phyloP scores from a whole-genome alignment of 2,113 vertebrate species.

The Zapus hudsonius region DNA sequence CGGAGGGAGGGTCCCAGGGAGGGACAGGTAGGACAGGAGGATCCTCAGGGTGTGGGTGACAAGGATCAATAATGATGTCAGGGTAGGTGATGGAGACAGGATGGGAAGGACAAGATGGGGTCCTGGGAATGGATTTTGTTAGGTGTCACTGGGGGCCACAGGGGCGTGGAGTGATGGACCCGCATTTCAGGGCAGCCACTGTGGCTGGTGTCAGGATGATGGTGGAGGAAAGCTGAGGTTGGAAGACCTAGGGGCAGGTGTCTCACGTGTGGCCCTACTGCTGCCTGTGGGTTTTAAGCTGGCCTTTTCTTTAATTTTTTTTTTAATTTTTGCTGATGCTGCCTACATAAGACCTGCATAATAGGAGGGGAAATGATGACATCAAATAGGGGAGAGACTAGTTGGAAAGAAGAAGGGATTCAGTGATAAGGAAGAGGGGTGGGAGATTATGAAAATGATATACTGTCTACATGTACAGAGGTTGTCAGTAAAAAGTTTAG shows the following conservation, averaged over 20 bases:
- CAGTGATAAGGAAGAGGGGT: too few species aligned
- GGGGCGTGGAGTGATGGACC: too few species aligned
- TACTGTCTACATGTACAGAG: too few species aligned
- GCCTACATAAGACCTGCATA: too few species aligned
- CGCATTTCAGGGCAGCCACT: neutral
- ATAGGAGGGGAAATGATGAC: too few species aligned
- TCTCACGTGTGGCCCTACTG: neutral
- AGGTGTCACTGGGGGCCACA: neutral
- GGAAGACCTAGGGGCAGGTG: neutral
- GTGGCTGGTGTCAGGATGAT: neutral
- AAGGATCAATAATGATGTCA: neutral
- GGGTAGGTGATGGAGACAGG: neutral
- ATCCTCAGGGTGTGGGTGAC: neutral
- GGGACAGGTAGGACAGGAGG: neutral
- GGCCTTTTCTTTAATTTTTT: too few species aligned
- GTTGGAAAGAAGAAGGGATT: too few species aligned
- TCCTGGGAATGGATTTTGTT: accelerated
- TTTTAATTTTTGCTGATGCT: too few species aligned
- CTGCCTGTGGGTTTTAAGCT: neutral
- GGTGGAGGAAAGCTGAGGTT: neutral
- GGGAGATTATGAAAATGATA: too few species aligned
- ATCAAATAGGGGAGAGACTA: too few species aligned
- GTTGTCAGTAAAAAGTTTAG: too few species aligned
- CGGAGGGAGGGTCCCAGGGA: neutral
- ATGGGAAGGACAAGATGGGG: neutral